Conservation (phyloP, 2,113 vertebrate species). For the Oryzias melastigma region DNA sequence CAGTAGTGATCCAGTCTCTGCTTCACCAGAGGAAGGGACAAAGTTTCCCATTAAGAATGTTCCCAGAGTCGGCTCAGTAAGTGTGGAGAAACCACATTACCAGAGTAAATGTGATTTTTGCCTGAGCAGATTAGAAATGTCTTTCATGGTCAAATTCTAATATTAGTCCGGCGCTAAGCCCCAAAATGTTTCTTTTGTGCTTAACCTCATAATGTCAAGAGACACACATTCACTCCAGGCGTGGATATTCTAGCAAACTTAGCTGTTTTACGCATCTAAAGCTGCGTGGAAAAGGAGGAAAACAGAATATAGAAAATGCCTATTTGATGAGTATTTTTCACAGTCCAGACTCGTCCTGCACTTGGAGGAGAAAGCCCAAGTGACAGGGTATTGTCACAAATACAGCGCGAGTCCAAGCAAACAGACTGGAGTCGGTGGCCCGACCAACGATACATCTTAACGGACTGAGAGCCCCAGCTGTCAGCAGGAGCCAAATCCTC, state of each 20-base stretch:
- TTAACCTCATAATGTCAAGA: slow-evolving; percentile 82
- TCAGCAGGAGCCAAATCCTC: slow-evolving; percentile 53
- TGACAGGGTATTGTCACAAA: not conserved
- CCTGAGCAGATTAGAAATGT: slow-evolving; percentile 79
- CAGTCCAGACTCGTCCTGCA: not conserved
- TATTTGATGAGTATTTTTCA: slow-evolving; percentile 31
- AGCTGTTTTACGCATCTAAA: slow-evolving; percentile 40
- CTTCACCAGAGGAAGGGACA: slow-evolving; percentile 23
- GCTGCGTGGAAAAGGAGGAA: slow-evolving; percentile 20
- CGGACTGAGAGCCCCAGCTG: slow-evolving; percentile 37
- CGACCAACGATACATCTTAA: slow-evolving; percentile 52
- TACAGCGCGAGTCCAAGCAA: slow-evolving; percentile 28
- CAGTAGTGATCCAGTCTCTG: slow-evolving; percentile 4
- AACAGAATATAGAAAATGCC: slow-evolving; percentile 13
- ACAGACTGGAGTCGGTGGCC: slow-evolving; percentile 39
- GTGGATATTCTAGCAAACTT: slow-evolving; percentile 57
- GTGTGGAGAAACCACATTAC: slow-evolving; percentile 73
- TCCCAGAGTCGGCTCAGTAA: slow-evolving; percentile 54
- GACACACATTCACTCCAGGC: slow-evolving; percentile 64
- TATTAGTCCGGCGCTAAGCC: slow-evolving; percentile 76
- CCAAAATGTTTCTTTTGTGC: slow-evolving; percentile 72
- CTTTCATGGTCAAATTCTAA: slow-evolving; percentile 79
- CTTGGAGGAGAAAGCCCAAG: slow-evolving; percentile 5
- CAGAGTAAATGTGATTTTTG: slow-evolving; percentile 79
- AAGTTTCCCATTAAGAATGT: slow-evolving; percentile 70